Evolutionary conservation across 2,797 vertebrate species (phyloP), one percentile per base, ranked within the genome.

Genomic region (Cuniculus paca): DNA sequence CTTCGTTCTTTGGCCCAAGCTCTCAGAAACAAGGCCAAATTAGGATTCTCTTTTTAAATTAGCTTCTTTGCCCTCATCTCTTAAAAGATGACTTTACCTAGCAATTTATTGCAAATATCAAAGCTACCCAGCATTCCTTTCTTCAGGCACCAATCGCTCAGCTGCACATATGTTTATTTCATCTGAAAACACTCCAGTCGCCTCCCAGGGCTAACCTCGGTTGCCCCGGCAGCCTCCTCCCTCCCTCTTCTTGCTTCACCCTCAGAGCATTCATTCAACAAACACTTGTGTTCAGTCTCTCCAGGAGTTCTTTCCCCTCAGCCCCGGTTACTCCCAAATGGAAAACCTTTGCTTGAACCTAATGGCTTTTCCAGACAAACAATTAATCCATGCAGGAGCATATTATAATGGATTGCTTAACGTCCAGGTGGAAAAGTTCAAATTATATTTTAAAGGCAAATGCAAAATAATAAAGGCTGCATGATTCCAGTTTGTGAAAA

Each of bases 41-140:
- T 58, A 60, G 26, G n/a, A 77, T 83, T 78, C 56, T 75, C 86
- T 70, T 58, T 58, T 80, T 63, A 90, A 88, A 84, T 90, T 58
- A 95, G 48, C 52, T 95, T 95, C 22, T 48, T 75, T 91, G 88
- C 20, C 65, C 56, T n/a, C 74, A 39, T 77, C 80, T 89, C 60
- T 74, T 89, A 92, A 83, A 77, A 74, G 11, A 82, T n/a, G 26
- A 39, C 56, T 88, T 94, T 45, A 83, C 2, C 5, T 13, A 31
- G 63, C n/a, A 42, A n/a, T 74, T 91, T 65, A 81, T 34, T 94
- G 58, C 52, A 95, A 70, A 80, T 80, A 82, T 63, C 20, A 80
- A 26, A 19, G 36, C 2, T 9, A 82, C 50, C 26, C 56, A 86
- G 54, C n/a, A 54, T 45, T 90, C 60, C 54, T n/a, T 81, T 88